These are phyloP conservation scores for Lepas anatifera DNA, from an alignment of 2,888 invertebrate species.

Conservation along the genomic window DNA sequence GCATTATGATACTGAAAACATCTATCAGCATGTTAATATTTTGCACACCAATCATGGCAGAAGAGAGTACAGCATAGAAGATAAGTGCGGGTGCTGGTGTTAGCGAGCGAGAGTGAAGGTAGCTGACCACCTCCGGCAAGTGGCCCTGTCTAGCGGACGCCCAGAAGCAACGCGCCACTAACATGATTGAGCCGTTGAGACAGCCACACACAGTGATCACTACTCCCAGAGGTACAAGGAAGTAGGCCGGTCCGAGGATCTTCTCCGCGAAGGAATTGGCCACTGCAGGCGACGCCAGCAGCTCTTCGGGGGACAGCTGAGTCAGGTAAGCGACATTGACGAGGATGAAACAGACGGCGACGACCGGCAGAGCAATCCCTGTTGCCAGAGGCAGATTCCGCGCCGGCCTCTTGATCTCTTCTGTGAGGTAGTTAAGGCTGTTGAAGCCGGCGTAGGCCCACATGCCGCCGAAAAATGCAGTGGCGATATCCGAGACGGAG, in stretches of 20 bases:
- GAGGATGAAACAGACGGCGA: constrained; percentile 81
- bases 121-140: too few species aligned
- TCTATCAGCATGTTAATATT: too few species aligned
- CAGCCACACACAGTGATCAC: too few species aligned
- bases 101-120: too few species aligned
- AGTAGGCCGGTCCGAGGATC: too few species aligned
- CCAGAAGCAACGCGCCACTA: constrained; percentile 39
- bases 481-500: constrained; percentile 72
- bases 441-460: constrained; percentile 99
- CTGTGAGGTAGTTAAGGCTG: constrained; percentile 97
- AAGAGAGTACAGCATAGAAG: too few species aligned
- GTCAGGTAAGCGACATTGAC: constrained; percentile 90
- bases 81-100: too few species aligned
- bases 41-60: too few species aligned
- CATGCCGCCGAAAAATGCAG: constrained; percentile 85
- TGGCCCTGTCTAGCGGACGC: too few species aligned
- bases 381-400: constrained; percentile 88
- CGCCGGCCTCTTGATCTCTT: constrained; percentile 91
- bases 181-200: constrained; percentile 41
- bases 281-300: constrained; percentile 83
- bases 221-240: too few species aligned
- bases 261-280: constrained; percentile 45
- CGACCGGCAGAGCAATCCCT: constrained; percentile 80
- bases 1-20: too few species aligned
- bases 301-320: constrained; percentile 84